phyloP scores from a whole-genome alignment of 2,113 vertebrate species.

The Heteronetta atricapilla region DNA sequence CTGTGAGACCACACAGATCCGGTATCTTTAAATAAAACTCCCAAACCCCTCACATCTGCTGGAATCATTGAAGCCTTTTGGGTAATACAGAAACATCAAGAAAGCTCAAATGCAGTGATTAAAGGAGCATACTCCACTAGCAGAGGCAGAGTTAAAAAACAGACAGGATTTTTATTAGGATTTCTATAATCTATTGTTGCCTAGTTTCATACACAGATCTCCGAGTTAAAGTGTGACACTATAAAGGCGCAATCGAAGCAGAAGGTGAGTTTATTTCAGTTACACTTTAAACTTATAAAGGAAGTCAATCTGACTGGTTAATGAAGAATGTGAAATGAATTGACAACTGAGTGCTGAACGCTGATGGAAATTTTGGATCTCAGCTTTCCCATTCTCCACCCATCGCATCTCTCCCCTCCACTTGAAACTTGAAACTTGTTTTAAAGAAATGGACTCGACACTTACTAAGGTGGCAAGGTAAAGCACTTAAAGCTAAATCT shows the following conservation, averaged over 20 bases:
- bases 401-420: not conserved
- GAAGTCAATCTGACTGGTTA: constrained; percentile 1
- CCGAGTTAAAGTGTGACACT: not conserved
- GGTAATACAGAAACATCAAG: constrained; percentile 55
- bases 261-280: constrained; percentile 4
- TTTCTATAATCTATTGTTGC: not conserved
- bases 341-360: not conserved
- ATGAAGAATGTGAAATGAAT: constrained; percentile 1
- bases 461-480: not conserved
- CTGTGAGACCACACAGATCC: not conserved
- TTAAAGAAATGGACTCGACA: not conserved
- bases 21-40: not conserved
- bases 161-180: not conserved
- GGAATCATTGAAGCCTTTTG: constrained; percentile 8
- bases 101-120: constrained; percentile 5
- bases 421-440: not conserved
- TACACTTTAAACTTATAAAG: not conserved
- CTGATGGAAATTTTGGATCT: not conserved
- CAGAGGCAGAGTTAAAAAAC: not conserved
- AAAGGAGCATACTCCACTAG: not conserved
- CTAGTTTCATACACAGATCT: not conserved
- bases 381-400: not conserved
- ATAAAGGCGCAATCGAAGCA: not conserved
- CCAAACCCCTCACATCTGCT: not conserved
- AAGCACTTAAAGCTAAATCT: not conserved